Evolutionary conservation across 2,797 vertebrate species (phyloP), one percentile per base, ranked within the genome.

Genomic region (Pterois miles): DNA sequence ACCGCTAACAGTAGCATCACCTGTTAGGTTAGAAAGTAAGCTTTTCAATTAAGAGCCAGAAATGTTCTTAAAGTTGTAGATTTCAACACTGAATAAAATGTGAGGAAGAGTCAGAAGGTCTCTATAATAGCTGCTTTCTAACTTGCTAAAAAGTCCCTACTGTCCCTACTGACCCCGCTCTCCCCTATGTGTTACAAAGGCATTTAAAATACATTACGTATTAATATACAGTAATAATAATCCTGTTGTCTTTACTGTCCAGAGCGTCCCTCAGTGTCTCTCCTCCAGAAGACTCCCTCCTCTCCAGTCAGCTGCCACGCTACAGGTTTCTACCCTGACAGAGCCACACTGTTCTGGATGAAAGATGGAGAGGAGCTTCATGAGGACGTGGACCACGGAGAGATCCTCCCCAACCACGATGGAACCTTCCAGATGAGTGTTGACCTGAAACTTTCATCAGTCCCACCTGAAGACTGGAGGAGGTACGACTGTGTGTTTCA

Each of bases 361-460:
- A 64, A 31, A 48, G 62, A 65, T 31, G 62, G 40, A 65, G 25
- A 48, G 40, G 40, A 65, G 18, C 25, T 48, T 43, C 40, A 65
- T 31, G 62, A 65, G 40, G 10, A 31, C 40, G 62, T 65, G 62
- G 62, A 65, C 25, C 40, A 1, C 3, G 40, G 62, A 65, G 62
- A 65, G 33, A 65, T 46, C 53, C 77, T 85, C 16, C 58, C n/a
- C 64, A 84, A 82, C 80, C 18, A 76, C 0, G 73, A 86, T 1
- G 53, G 58, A n/a, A 46, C 68, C 78, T 86, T 84, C 78, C 85
- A 88, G 80, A 81, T 74, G 78, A 81, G 36, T 5, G 71, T 34
- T 13, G 71, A 75, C 2, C 11, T 88, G 50, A 2, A 82, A 0
- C 1, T 82, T 12, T 65, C 70, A 8, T 64, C 78, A 1, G 29